phyloP scores from a whole-genome alignment of 1,140 invertebrate species.

The Heterodera carotae region DNA sequence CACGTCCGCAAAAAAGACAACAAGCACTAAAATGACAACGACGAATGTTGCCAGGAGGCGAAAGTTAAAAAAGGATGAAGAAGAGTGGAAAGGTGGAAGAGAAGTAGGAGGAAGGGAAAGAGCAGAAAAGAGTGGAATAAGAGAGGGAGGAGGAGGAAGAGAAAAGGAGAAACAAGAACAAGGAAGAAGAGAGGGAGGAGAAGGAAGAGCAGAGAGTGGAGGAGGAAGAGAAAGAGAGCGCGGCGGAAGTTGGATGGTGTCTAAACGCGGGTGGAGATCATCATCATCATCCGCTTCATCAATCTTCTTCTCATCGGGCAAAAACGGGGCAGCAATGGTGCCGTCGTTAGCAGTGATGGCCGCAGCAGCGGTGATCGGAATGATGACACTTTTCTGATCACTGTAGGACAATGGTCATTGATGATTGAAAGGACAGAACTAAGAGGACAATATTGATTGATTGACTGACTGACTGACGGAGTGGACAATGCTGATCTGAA shows the following conservation, averaged over 20 bases:
- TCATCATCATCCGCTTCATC: neutral
- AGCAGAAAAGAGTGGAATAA: neutral
- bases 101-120: neutral
- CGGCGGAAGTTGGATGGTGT: neutral
- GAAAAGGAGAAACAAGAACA: no score
- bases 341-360: neutral
- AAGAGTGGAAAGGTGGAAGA: neutral
- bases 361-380: constrained; percentile 1
- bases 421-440: neutral
- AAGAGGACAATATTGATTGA: neutral
- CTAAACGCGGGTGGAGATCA: neutral
- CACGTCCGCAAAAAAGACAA: neutral
- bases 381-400: neutral
- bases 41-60: neutral
- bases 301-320: no score
- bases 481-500: no score
- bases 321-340: neutral
- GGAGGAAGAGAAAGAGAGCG: neutral
- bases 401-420: neutral
- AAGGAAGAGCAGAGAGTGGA: neutral
- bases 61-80: neutral
- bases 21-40: no score
- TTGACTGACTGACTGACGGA: neutral
- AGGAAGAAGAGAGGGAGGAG: neutral
- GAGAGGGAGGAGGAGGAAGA: neutral